These are phyloP conservation scores for Conopomorpha cramerella DNA, from an alignment of 1,140 invertebrate species.

Conservation along the genomic window DNA sequence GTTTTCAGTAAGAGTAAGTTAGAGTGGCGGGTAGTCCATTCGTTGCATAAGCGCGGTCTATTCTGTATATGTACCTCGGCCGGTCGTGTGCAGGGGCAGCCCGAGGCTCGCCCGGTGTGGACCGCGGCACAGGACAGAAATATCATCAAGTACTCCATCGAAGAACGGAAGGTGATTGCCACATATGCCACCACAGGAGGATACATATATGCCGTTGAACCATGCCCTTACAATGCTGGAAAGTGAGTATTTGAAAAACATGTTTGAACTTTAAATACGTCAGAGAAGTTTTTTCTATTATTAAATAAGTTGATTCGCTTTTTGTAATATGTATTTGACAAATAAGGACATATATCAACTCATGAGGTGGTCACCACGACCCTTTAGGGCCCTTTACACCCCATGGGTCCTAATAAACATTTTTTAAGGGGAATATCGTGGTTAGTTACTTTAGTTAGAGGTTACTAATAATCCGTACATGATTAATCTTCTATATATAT, in stretches of 20 bases:
- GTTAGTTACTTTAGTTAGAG: too few relatives aligned
- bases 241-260: constrained; percentile 59
- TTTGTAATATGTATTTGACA: too few relatives aligned
- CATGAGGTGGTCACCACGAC: too few relatives aligned
- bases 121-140: constrained; percentile 67
- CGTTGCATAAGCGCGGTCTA: constrained; percentile 23
- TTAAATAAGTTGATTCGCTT: too few relatives aligned
- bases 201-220: constrained; percentile 65
- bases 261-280: too few relatives aligned
- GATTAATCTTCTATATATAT: too few relatives aligned
- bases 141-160: constrained; percentile 62
- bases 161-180: constrained; percentile 33
- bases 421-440: too few relatives aligned
- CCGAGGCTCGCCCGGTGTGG: constrained; percentile 54
- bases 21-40: constrained; percentile 21
- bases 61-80: constrained; percentile 27
- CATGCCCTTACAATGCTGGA: constrained; percentile 73
- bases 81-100: constrained; percentile 16
- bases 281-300: too few relatives aligned
- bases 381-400: too few relatives aligned
- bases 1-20: constrained; percentile 32
- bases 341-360: too few relatives aligned
- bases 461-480: too few relatives aligned
- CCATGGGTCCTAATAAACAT: too few relatives aligned
- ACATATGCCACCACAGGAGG: constrained; percentile 69